Conservation (phyloP, 2,888 invertebrate genomes). For the Hirtodrosophila cameraria region DNA sequence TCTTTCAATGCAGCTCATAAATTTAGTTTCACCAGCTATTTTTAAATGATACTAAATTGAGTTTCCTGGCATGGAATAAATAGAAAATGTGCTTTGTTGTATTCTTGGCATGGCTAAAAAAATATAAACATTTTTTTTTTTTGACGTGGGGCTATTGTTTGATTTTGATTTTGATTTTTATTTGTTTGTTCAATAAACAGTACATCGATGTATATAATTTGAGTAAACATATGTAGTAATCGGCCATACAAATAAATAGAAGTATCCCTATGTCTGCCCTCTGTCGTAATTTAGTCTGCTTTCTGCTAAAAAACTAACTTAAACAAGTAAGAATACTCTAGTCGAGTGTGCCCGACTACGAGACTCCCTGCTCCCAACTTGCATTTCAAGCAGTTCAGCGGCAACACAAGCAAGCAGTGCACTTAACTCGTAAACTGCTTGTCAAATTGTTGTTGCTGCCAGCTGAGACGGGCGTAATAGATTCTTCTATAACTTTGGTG, state of each 20-base stretch:
- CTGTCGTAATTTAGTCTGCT: conserved; percentile 37
- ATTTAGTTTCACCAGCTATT: conserved; percentile 40
- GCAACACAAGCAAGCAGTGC: too few species aligned
- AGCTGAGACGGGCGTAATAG: too few species aligned
- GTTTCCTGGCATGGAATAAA: conserved; percentile 60
- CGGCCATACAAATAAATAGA: conserved; percentile 55
- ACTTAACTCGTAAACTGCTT: too few species aligned
- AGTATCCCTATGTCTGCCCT: conserved; percentile 44
- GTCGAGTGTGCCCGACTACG: too few species aligned
- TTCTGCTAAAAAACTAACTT: too few species aligned
- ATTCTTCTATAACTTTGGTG: too few species aligned
- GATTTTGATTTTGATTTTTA: too few species aligned
- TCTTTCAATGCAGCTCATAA: conserved; percentile 2
- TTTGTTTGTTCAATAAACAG: conserved; percentile 57
- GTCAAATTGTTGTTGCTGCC: too few species aligned
- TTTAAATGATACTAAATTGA: conserved; percentile 48
- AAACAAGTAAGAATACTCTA: too few species aligned
- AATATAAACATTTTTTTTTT: conserved; percentile 68
- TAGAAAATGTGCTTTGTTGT: conserved; percentile 54
- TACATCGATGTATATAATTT: background rate
- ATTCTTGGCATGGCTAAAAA: conserved; percentile 53
- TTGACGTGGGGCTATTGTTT: conserved; percentile 50
- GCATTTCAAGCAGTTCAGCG: too few species aligned
- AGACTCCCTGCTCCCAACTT: too few species aligned
- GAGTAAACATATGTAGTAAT: conserved; percentile 28